phyloP scores from a whole-genome alignment of 2,797 vertebrate species.

The Parauchenoglanis ngamensis region DNA sequence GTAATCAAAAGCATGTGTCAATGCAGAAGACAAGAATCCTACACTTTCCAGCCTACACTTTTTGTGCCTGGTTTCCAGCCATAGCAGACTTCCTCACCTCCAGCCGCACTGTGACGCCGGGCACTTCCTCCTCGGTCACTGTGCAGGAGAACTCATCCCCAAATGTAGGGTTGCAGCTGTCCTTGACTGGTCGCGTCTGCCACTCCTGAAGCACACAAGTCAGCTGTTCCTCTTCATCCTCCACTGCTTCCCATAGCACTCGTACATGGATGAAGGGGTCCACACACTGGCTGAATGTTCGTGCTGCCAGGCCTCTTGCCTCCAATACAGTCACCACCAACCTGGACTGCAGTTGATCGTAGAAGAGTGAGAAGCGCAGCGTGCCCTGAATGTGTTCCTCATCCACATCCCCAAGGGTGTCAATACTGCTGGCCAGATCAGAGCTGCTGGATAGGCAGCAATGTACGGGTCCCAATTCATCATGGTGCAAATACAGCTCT shows the following conservation, averaged over 20 bases:
- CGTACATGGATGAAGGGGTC: conserved; percentile 66
- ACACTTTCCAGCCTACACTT: not conserved
- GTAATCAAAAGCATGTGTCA: not conserved
- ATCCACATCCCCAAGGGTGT: conserved; percentile 45
- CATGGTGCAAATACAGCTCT: conserved; percentile 51
- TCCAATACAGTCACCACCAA: conserved; percentile 74
- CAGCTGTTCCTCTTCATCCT: conserved; percentile 53
- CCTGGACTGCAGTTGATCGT: conserved; percentile 62
- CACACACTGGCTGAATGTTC: conserved; percentile 46
- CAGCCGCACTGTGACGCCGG: conserved; percentile 69
- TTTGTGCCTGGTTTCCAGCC: not conserved
- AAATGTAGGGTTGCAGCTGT: conserved; percentile 70
- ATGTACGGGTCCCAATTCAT: conserved; percentile 50
- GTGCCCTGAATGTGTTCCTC: conserved; percentile 60
- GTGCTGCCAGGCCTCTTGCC: conserved; percentile 63
- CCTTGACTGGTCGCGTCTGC: conserved; percentile 72
- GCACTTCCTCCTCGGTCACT: conserved; percentile 62
- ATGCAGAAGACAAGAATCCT: not conserved
- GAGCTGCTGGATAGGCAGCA: conserved; percentile 58
- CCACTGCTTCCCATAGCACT: conserved; percentile 64
- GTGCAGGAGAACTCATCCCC: conserved; percentile 75
- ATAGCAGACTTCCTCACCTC: conserved; percentile 63
- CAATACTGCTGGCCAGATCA: conserved; percentile 42
- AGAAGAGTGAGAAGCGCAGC: conserved; percentile 73
- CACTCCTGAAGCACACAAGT: conserved; percentile 73